Percentiles rank a stretch among this genome's conserved stretches.
phyloP scores from a whole-genome alignment of 1,140 invertebrate genomes.

The Cyclargus thomasi region DNA sequence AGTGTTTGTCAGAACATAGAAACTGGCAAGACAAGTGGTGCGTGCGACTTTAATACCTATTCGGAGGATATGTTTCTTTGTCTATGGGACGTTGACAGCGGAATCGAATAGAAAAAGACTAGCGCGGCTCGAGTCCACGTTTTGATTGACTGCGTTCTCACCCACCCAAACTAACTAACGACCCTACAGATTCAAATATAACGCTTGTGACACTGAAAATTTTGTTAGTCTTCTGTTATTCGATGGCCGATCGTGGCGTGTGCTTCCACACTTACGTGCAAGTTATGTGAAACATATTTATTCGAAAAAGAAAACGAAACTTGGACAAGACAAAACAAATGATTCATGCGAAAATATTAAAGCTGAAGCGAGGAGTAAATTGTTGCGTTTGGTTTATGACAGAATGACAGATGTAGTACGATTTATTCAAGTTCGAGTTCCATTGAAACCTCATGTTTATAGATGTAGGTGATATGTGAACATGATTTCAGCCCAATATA shows the following conservation, averaged over 20 bases:
- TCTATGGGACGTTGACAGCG: constrained; percentile 64
- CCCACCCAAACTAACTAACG: constrained; percentile 39
- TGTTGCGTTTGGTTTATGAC: constrained; percentile 17
- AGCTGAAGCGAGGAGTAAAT: constrained; percentile 47
- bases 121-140: constrained; percentile 33
- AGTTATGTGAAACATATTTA: constrained; percentile 39
- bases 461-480: constrained; percentile 1
- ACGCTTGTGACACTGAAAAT: constrained; percentile 37
- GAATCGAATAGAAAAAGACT: constrained; percentile 30
- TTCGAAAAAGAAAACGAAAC: constrained; percentile 12
- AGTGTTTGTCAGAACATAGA: constrained; percentile 70
- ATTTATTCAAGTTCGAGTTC: constrained; percentile 42
- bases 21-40: constrained; percentile 69
- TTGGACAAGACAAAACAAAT: constrained; percentile 51
- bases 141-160: constrained; percentile 44
- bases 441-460: constrained; percentile 39
- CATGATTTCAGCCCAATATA: constrained; percentile 24
- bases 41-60: constrained; percentile 58
- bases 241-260: neutral
- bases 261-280: constrained; percentile 42
- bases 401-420: neutral
- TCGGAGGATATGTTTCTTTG: constrained; percentile 59
- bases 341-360: constrained; percentile 59
- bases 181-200: constrained; percentile 21
- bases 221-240: constrained; percentile 44